Conservation (phyloP, 2,113 vertebrate genomes). For the Micromys minutus region DNA sequence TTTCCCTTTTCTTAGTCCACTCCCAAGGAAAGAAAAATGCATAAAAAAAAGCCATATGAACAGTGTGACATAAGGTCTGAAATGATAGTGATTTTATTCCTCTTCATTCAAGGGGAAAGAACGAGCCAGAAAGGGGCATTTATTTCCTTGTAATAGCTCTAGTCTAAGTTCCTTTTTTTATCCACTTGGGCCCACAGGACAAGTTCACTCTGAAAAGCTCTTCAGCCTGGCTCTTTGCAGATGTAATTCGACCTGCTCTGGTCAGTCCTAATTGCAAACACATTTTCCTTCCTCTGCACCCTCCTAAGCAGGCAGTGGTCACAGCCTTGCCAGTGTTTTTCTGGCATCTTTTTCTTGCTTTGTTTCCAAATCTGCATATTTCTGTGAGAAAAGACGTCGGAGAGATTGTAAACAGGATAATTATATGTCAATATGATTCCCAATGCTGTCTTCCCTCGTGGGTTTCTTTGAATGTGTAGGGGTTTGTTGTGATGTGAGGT, state of each 20-base stretch:
- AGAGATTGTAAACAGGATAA: slow-evolving; percentile 85
- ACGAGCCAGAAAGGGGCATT: slow-evolving; percentile 41
- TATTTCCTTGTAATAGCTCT: slow-evolving; percentile 69
- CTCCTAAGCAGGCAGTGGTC: slow-evolving; percentile 81
- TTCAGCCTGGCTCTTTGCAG: slow-evolving; percentile 78
- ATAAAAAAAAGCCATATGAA: slow-evolving; percentile 29
- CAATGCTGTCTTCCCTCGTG: slow-evolving; percentile 75
- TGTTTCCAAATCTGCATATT: slow-evolving; percentile 86
- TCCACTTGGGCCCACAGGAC: slow-evolving; percentile 74
- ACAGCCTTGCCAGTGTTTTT: slow-evolving; percentile 83
- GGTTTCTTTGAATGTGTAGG: slow-evolving; percentile 73
- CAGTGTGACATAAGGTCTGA: slow-evolving; percentile 32
- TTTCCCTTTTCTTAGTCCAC: slow-evolving; percentile 15
- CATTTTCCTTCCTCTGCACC: slow-evolving; percentile 83
- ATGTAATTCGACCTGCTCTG: slow-evolving; percentile 83
- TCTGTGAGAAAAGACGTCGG: slow-evolving; percentile 85
- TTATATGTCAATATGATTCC: slow-evolving; percentile 78
- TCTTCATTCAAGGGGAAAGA: slow-evolving; percentile 67
- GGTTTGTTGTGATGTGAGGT: slow-evolving; percentile 53
- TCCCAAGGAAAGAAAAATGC: background rate
- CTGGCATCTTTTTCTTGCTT: slow-evolving; percentile 83
- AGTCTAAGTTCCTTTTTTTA: slow-evolving; percentile 76
- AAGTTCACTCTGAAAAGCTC: slow-evolving; percentile 82
- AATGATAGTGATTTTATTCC: slow-evolving; percentile 51
- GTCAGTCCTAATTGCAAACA: slow-evolving; percentile 87